Conservation (phyloP, 2,888 invertebrate species). For the Ectobius pallidus region DNA sequence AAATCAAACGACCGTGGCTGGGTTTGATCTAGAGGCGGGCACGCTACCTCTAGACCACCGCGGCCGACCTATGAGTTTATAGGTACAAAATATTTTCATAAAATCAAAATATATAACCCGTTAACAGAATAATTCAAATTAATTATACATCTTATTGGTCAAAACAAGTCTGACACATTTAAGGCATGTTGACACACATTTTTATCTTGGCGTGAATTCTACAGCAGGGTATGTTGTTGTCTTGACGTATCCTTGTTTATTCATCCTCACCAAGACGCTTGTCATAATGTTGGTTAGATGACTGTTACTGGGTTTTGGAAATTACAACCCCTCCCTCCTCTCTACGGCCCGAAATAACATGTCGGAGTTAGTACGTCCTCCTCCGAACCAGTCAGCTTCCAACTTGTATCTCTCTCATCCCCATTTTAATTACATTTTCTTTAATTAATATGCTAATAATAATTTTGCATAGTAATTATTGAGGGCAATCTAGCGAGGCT, state of each 20-base stretch:
- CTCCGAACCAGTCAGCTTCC: constrained; percentile 28
- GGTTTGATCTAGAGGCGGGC: no score
- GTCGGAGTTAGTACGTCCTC: constrained; percentile 15
- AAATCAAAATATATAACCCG: no score
- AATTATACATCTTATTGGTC: no score
- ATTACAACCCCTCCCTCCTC: constrained; percentile 12
- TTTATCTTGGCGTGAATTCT: no score
- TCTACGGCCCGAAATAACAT: neutral
- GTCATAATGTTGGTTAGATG: constrained; percentile 25
- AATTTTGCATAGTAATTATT: constrained; percentile 61
- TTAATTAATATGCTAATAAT: constrained; percentile 61
- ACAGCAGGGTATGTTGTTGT: no score
- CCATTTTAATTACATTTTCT: constrained; percentile 61
- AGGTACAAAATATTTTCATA: no score
- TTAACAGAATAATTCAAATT: no score
- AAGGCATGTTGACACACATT: no score
- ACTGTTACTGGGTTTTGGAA: constrained; percentile 29
- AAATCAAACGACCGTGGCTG: no score
- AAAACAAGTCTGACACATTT: no score
- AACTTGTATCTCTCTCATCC: constrained; percentile 45
- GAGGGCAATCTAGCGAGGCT: constrained; percentile 57
- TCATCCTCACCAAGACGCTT: constrained; percentile 8
- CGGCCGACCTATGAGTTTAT: no score
- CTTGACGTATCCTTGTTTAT: constrained; percentile 23
- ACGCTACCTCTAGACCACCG: no score